Base-by-base conservation (phyloP, 2,113 vertebrate species). In the Microcebus murinus region DNA sequence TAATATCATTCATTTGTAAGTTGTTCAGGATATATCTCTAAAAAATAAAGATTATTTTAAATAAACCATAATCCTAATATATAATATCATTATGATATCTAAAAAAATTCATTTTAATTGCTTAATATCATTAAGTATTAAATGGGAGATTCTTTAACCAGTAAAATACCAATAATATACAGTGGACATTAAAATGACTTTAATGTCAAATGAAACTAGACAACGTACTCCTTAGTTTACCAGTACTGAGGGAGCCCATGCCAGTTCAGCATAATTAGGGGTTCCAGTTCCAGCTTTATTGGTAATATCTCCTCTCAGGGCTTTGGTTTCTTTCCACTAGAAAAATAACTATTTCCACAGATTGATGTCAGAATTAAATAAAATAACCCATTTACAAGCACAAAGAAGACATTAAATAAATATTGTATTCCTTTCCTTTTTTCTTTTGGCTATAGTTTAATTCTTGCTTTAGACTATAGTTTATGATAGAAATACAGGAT, bases 21-120 rank as follows among this genome's bases (percentile, higher is more conserved):
- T 48, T 39, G 12, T 92, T 82, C 84, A 52, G 59, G 34, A 29
- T 27, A 29, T 68, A 25, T 20, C 59, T 50, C 29, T 87, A 55
- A 94, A 91, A 87, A 34, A 52, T 57, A 73, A 80, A 31, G 82
- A 82, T 14, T 94, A n/a, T 87, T 65, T 92, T 71, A 50, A 68
- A 67, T 21, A 67, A 68, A 85, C 45, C 73, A 57, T 34, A n/a
- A 39, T 96, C 55, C 7, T 94, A 50, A 34, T 79, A 34, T 4
- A 18, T n/a, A 45, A 31, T 70, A 27, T 39, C 71, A 11, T 96
- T 59, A 45, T 61, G 29, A 77, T 14, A 34, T 25, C 76, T 92
- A 36, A 83, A 29, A 34, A 91, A 48, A 76, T 55, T 55, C 29
- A n/a, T 79, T 79, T 34, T 76, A 76, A 76, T 79, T 79, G 20